Base-by-base conservation (phyloP, 2,888 invertebrate genomes). In the Stenolophus ochropezus region DNA sequence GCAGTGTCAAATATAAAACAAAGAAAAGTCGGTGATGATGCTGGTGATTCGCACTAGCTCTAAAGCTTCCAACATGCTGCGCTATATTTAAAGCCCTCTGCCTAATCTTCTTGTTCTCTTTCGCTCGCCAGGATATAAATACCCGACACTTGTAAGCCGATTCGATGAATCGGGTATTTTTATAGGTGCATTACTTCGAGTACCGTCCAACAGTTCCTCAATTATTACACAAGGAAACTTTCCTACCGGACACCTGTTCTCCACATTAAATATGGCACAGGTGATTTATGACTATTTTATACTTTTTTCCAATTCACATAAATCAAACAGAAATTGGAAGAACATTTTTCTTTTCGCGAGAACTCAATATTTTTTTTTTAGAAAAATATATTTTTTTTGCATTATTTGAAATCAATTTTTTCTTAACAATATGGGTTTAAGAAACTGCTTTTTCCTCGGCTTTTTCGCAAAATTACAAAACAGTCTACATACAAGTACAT, bases 81-180 rank as follows among this genome's bases (percentile, higher is more conserved):
- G 20, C 74, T 75, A 75, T 51, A 51, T 53, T 75, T 75, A 75
- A 75, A 51, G 23, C 53, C 74, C 74, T 75, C 51, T 42, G 33
- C 33, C 33, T 42, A 75, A 75, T 75, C 51, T 42, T 42, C 33
- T 42, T 42, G 33, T 42, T 42, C 33, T 42, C 33, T 42, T 42
- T 42, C 33, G 74, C 51, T 14, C 27, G 74, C 11, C 11, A 53
- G 18, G 74, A 27, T 11, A 25, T 53, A 53, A 53, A 53, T 18
- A 53, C 20, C 11, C 53, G 20, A 53, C 53, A 53, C 53, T 53
- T 53, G 53, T 53, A 53, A 20, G 53, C 18, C 53, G 53, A 53
- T 53, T 53, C 53, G 33, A 42, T 42, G 33, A 42, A n/a, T n/a
- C 14, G 16, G 18, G 16, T 53, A 53, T 53, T 53, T 53, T 53